A percentile compares a stretch with the other conserved stretches of the same genome.
Conservation (phyloP, 2,797 vertebrate species). For the Nyctalus aviator region DNA sequence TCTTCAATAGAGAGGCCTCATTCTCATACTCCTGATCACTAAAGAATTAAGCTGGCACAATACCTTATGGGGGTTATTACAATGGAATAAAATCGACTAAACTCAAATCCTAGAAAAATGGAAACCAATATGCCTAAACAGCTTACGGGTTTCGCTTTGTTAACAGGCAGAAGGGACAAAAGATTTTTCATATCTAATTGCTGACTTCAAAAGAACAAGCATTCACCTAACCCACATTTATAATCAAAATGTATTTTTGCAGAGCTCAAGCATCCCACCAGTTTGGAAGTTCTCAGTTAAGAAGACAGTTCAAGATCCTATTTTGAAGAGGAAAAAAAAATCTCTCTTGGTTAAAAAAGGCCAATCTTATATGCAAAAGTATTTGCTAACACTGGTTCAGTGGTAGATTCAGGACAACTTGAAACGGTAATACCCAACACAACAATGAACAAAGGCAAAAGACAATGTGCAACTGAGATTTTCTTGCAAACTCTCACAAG, state of each 20-base stretch:
- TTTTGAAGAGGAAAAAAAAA: neutral
- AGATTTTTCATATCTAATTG: constrained; percentile 61
- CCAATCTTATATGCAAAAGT: neutral
- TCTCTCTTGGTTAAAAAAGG: neutral
- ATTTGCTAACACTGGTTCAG: neutral
- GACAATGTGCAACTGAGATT: neutral
- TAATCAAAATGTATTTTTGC: constrained; percentile 1
- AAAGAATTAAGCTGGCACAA: constrained; percentile 26
- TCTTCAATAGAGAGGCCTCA: neutral
- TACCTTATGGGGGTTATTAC: neutral
- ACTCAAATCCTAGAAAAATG: constrained; percentile 61
- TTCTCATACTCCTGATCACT: constrained; percentile 16
- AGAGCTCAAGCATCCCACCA: neutral
- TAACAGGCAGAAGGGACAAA: constrained; percentile 32
- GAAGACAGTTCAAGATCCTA: neutral
- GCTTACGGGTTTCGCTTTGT: constrained; percentile 66
- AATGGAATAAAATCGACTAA: constrained; percentile 60
- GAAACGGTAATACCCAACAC: neutral
- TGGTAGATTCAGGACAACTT: neutral
- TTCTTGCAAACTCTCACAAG: neutral
- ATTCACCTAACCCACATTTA: neutral
- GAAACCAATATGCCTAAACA: constrained; percentile 64
- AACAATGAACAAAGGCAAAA: constrained; percentile 41
- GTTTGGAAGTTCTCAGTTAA: neutral
- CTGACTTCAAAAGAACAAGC: constrained; percentile 46